Base-by-base conservation (phyloP, 2,797 vertebrate genomes). In the Rhinogobio ventralis region DNA sequence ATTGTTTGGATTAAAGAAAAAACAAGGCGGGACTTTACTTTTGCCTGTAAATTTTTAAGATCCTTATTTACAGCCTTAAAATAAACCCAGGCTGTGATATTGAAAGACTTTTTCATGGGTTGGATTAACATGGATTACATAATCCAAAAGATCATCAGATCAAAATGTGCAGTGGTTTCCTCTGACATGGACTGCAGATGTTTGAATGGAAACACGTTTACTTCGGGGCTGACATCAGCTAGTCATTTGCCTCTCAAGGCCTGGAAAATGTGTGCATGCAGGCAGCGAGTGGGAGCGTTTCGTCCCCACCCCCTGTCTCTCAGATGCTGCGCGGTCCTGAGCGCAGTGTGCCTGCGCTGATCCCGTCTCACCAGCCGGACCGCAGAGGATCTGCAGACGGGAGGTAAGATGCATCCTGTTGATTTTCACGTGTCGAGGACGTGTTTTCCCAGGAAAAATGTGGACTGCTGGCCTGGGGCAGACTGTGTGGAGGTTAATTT, bases 371-470 rank as follows among this genome's bases (percentile, higher is more conserved):
- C 83, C 75, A 72, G 53, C 23, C 78, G 81, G 64, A 49, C 42
- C 51, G 19, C 76, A 74, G 89, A 89, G 89, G 89, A 86, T 88
- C 83, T 77, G n/a, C 82, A 13, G 57, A 33, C 15, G n/a, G 25
- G 57, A 73, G 76, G 76, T 78, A 78, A 78, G 76, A 64, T 7
- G 39, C 76, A 78, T 78, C 25, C 51, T 46, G 39, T 2, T 28
- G 57, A 17, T 28, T 78, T 78, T 78, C 42, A 14, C 3, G 42
- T 30, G n/a, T 39, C 25, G 1, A 64, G 25, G 57, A 78, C 1
- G 9, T 64, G 39, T 28, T 45, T 25, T 78, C 9, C 57, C 10
- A 17, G 57, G 33, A 25, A 78, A 64, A 30, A 30, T 46, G 8
- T 45, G n/a, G 5, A 28, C 25, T 49, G 14, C 2, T 28, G 39